Evolutionary conservation across 2,888 invertebrate genomes (phyloP), one percentile per base, ranked within the genome.

Genomic region (Sesia bembeciformis): DNA sequence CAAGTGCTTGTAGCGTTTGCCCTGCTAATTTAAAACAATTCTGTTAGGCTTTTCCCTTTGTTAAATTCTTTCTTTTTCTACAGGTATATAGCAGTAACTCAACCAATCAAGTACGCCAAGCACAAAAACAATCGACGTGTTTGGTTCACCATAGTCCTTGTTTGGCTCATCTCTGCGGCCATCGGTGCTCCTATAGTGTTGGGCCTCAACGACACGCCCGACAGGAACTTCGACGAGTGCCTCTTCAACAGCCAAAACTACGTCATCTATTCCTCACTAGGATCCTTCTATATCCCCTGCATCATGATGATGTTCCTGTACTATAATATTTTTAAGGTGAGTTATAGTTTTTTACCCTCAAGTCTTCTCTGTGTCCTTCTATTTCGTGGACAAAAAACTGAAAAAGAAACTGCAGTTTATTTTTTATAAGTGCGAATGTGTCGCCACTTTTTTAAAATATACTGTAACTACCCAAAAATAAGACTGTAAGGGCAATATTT

Each of bases 21-120:
- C 23, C 2, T 23, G 23, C 23, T 23, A 2, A 23, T 23, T 23
- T 23, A 23, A 23, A 23, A 23, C 23, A 23, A 23, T 23, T 23
- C 23, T 23, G 23, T 23, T 23, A 23, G 23, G 23, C 23, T 23
- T 23, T 23, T 23, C 23, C 23, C 23, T 23, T 23, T 23, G 23
- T 23, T 23, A 23, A 23, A 6, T 49, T 49, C 8, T 3, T 6
- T 49, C 4, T 50, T 38, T 39, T 49, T 57, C 49, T n/a, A 4
- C 93, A 99, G 99, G 92, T 99, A 98, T 85, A 98, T 99, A 72
- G 99, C 99, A 62, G 99, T 99, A 66, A 99, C 98, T 52, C 96
- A 97, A 81, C 99, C 99, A 72, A 98, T 99, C 81, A 97, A 98
- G 86, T 99, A 99, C 90, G 98, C 98, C 57, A 97, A 98, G 78